Percentiles rank a stretch among this genome's conserved stretches.
phyloP scores from a whole-genome alignment of 1,140 invertebrate species.

The Rhizoglyphus robini region DNA sequence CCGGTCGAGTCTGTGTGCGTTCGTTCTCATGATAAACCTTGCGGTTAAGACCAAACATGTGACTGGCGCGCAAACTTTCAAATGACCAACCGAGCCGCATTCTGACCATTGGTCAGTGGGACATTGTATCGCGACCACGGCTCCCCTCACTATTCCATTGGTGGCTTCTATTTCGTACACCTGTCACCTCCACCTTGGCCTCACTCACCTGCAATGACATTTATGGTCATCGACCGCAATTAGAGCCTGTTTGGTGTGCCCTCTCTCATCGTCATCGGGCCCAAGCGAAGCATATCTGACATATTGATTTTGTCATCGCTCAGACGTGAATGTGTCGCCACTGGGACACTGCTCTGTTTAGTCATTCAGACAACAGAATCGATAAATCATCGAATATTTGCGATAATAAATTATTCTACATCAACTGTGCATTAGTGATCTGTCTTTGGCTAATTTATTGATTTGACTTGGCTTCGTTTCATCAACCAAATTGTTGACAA shows the following conservation, averaged over 20 bases:
- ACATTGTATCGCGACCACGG: not conserved
- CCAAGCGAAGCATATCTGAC: not conserved
- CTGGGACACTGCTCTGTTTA: not conserved
- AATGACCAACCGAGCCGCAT: not conserved
- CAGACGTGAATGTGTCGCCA: not conserved
- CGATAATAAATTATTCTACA: not conserved
- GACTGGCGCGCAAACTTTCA: not conserved
- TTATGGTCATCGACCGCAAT: too few species aligned
- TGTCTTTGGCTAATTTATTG: too few species aligned
- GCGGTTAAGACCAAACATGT: not conserved
- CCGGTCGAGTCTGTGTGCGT: not conserved
- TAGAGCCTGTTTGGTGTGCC: too few species aligned
- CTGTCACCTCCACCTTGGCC: too few species aligned
- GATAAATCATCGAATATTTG: not conserved
- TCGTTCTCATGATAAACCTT: not conserved
- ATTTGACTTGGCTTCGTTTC: too few species aligned
- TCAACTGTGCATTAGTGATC: slow-evolving; percentile 20
- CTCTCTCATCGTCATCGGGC: too few species aligned
- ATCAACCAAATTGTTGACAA: too few species aligned
- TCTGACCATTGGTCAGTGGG: not conserved
- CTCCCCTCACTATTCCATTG: not conserved
- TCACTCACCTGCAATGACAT: too few species aligned
- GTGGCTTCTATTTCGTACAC: not conserved
- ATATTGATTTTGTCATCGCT: not conserved
- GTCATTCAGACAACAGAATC: slow-evolving; percentile 29